Evolutionary conservation across 1,140 invertebrate genomes (phyloP), one percentile per base, ranked within the genome.

Genomic region (Spodoptera frugiperda): DNA sequence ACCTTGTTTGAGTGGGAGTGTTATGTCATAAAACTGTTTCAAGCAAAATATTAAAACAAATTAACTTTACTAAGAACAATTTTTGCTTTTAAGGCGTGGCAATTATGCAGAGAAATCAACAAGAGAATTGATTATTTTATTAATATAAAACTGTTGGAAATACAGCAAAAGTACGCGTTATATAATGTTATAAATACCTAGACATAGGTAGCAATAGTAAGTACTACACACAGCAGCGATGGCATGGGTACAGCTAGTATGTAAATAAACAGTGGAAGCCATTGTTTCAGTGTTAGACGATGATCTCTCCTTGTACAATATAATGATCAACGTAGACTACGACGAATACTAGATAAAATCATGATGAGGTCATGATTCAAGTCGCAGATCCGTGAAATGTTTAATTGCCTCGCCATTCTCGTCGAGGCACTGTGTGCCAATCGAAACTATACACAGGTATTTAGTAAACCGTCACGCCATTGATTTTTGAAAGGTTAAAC

Each of bases 1-100:
- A 73, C 55, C 71, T 73, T 61, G 71, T 73, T 59, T 73, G 55
- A 73, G 71, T 61, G 71, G 71, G 55, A 48, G 55, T 61, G 44
- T 61, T 57, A 61, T 73, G 55, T 73, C 71, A 61, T 73, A 59
- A 61, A 73, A 61, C 14, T n/a, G n/a, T 73, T 61, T 49, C 14
- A 46, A 72, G 33, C 57, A 49, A 73, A 48, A 72, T 48, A 57
- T 53, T 30, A 4, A 46, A 59, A 54, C 15, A 48, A 39, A 46
- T 15, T 55, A 53, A 72, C 11, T 33, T 44, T 11, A 63, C 12
- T 44, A 44, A 17, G 33, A 19, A 15, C 2, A 44, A 11, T 63
- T 61, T 63, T 44, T 46, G 59, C 59, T 44, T 61, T 63, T 30
- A 33, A 15, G 59, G 59, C 15, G 33, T 44, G n/a, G 33, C 6